phyloP scores from a whole-genome alignment of 2,888 invertebrate species.

The Heliconius erato region DNA sequence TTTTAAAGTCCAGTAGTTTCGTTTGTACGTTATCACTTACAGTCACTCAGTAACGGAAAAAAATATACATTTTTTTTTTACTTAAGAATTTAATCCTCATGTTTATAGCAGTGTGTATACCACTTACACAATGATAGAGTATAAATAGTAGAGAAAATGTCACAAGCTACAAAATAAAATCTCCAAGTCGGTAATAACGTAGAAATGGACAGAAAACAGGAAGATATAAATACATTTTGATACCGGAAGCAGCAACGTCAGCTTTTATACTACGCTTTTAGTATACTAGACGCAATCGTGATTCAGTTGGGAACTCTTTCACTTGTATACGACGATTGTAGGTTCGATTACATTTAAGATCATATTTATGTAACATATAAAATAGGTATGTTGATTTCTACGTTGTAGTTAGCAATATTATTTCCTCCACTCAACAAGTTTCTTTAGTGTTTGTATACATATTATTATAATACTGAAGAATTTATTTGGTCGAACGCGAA shows the following conservation, averaged over 20 bases:
- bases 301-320: neutral
- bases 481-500: too few relatives aligned
- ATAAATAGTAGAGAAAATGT: neutral
- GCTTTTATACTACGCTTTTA: neutral
- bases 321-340: neutral
- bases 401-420: too few relatives aligned
- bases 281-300: neutral
- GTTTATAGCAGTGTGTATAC: neutral
- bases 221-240: constrained; percentile 13
- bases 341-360: neutral
- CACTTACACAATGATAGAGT: neutral
- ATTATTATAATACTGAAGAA: too few relatives aligned
- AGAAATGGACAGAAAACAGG: constrained; percentile 20
- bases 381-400: too few relatives aligned
- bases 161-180: neutral
- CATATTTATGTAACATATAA: too few relatives aligned
- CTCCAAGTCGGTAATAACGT: constrained; percentile 2
- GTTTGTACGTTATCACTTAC: too few relatives aligned
- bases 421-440: too few relatives aligned
- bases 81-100: neutral
- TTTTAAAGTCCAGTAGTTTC: too few relatives aligned
- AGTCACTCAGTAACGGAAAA: too few relatives aligned
- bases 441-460: too few relatives aligned
- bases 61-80: neutral
- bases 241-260: constrained; percentile 14